Conservation (phyloP, 1,140 invertebrate species). For the Hirudo medicinalis region DNA sequence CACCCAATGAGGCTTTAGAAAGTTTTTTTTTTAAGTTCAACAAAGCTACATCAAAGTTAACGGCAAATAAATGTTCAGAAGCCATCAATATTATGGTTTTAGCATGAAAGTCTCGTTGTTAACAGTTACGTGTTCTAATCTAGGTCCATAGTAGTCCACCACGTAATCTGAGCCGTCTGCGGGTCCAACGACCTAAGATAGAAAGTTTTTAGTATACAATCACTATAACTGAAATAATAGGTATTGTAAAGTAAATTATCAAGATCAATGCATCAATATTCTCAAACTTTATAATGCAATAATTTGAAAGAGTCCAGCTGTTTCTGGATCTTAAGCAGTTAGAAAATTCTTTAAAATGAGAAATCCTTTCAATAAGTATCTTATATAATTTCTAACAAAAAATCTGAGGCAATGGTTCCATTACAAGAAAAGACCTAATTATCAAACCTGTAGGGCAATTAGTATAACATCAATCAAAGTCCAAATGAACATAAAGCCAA, state of each 20-base stretch:
- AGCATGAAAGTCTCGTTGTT: slow-evolving; percentile 72
- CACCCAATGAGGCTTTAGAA: not conserved
- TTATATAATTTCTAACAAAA: slow-evolving; percentile 9
- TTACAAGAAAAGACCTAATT: slow-evolving; percentile 8
- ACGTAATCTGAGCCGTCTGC: slow-evolving; percentile 92
- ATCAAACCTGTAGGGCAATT: slow-evolving; percentile 65
- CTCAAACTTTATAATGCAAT: too few relatives aligned
- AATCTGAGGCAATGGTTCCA: not conserved
- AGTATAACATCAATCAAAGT: slow-evolving; percentile 86
- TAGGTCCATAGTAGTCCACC: slow-evolving; percentile 75
- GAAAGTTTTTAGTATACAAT: too few relatives aligned
- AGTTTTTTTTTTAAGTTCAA: not conserved
- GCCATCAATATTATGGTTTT: slow-evolving; percentile 40
- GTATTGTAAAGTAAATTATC: too few relatives aligned
- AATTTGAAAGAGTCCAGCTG: too few relatives aligned
- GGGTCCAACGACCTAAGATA: slow-evolving; percentile 59
- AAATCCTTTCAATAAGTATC: slow-evolving; percentile 12
- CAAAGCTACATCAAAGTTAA: not conserved
- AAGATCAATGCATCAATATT: too few relatives aligned
- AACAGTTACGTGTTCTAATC: slow-evolving; percentile 62
- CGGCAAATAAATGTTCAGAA: not conserved
- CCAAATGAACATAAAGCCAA: slow-evolving; percentile 89
- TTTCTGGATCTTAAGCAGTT: not conserved
- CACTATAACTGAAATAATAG: too few relatives aligned
- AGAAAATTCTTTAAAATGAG: slow-evolving; percentile 19